Evolutionary conservation across 2,888 invertebrate species (phyloP).

Genomic region (Leptopilina syphax): DNA sequence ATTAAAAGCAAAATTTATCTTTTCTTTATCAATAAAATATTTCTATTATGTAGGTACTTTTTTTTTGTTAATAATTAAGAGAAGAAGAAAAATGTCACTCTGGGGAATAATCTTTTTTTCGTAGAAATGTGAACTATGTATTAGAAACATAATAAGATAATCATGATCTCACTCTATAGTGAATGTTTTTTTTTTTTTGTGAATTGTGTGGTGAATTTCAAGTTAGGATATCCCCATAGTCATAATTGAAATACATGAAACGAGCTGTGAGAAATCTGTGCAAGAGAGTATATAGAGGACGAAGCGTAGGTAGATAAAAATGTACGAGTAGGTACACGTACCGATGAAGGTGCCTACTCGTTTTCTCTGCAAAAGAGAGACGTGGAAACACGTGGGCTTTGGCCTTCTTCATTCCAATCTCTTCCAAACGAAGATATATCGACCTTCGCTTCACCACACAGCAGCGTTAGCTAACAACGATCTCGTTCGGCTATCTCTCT

Average conservation of each 20-base stretch:
- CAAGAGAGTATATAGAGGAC: not conserved
- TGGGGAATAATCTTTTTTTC: no score
- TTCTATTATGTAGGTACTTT: no score
- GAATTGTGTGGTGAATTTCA: constrained; percentile 15
- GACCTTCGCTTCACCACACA: constrained; percentile 32
- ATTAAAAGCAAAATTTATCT: no score
- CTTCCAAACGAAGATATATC: constrained; percentile 57
- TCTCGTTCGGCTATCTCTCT: constrained; percentile 55
- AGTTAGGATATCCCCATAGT: constrained; percentile 21
- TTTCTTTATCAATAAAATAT: no score
- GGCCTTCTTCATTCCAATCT: constrained; percentile 59
- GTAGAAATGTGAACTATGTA: not conserved
- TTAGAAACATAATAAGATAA: not conserved
- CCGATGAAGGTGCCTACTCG: constrained; percentile 28
- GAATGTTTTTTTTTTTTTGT: no score
- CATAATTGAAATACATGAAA: constrained; percentile 38
- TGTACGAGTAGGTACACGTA: constrained; percentile 40
- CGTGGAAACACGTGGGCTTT: constrained; percentile 56
- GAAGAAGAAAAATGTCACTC: no score
- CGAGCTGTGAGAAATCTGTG: constrained; percentile 38
- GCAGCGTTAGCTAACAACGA: constrained; percentile 50
- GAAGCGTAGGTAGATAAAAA: constrained; percentile 42
- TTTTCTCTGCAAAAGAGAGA: constrained; percentile 43
- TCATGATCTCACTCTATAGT: constrained; percentile 11
- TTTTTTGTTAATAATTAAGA: no score